Percentiles rank a stretch among this genome's conserved stretches.
These are phyloP conservation scores for Paratilapia polleni DNA, from an alignment of 2,113 vertebrate species.

Conservation along the genomic window DNA sequence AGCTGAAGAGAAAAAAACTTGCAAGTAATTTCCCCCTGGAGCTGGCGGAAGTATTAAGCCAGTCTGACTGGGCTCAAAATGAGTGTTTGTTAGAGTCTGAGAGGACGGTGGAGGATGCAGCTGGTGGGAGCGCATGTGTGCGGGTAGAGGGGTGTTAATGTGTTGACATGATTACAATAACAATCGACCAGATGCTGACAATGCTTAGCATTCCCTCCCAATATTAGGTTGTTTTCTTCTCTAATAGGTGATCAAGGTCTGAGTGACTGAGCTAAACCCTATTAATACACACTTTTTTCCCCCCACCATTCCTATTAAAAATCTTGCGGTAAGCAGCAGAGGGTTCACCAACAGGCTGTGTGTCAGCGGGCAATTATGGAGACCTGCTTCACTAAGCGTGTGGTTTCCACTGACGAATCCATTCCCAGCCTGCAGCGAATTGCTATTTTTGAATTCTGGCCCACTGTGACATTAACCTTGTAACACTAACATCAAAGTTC, in stretches of 20 bases:
- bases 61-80: constrained; percentile 39
- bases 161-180: constrained; percentile 47
- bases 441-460: constrained; percentile 49
- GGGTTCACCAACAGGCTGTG: constrained; percentile 50
- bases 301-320: constrained; percentile 10
- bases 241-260: background rate
- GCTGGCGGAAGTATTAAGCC: constrained; percentile 54
- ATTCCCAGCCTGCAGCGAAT: constrained; percentile 36
- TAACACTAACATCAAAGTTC: constrained; percentile 55
- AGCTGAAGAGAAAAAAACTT: constrained; percentile 50
- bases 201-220: background rate
- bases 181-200: constrained; percentile 32
- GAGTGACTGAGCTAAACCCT: background rate
- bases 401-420: constrained; percentile 66
- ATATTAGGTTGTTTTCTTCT: background rate
- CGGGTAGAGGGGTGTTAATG: constrained; percentile 10
- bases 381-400: constrained; percentile 59
- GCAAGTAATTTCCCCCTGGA: constrained; percentile 66
- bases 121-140: background rate
- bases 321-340: constrained; percentile 4
- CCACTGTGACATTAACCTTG: constrained; percentile 51
- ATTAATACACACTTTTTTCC: background rate
- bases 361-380: constrained; percentile 55
- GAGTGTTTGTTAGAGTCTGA: constrained; percentile 37
- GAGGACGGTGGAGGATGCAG: constrained; percentile 2